Percentiles rank a stretch among this genome's conserved stretches.
Conservation (phyloP, 1,140 invertebrate genomes). For the Tetramorium alpestre region DNA sequence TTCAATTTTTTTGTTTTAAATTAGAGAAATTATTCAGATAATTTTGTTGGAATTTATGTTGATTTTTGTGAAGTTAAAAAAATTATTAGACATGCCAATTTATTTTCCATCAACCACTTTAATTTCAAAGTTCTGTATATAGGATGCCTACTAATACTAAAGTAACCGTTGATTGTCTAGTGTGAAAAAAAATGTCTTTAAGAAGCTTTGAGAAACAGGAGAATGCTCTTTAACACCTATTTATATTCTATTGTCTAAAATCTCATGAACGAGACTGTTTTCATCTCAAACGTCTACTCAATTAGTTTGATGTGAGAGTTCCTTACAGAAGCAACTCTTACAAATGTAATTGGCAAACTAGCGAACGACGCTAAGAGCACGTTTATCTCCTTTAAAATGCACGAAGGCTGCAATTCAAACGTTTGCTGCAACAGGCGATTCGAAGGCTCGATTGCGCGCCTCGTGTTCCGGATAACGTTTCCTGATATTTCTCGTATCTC, state of each 20-base stretch:
- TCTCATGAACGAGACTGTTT: background rate
- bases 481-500: background rate
- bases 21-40: too few relatives aligned
- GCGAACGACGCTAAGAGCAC: background rate
- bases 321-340: background rate
- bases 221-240: background rate
- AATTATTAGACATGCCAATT: too few relatives aligned
- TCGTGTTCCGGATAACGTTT: background rate
- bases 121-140: too few relatives aligned
- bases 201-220: background rate
- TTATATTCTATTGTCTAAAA: background rate
- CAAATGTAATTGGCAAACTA: background rate
- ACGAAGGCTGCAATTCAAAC: background rate
- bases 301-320: background rate
- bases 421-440: slow-evolving; percentile 29
- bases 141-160: too few relatives aligned
- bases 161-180: too few relatives aligned
- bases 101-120: too few relatives aligned
- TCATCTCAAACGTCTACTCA: background rate
- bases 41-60: too few relatives aligned
- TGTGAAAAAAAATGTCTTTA: background rate
- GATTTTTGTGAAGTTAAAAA: too few relatives aligned
- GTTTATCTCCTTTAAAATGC: background rate
- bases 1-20: too few relatives aligned
- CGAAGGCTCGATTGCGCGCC: background rate